phyloP scores from a whole-genome alignment of 2,113 vertebrate species.

The Acanthochromis polyacanthus region DNA sequence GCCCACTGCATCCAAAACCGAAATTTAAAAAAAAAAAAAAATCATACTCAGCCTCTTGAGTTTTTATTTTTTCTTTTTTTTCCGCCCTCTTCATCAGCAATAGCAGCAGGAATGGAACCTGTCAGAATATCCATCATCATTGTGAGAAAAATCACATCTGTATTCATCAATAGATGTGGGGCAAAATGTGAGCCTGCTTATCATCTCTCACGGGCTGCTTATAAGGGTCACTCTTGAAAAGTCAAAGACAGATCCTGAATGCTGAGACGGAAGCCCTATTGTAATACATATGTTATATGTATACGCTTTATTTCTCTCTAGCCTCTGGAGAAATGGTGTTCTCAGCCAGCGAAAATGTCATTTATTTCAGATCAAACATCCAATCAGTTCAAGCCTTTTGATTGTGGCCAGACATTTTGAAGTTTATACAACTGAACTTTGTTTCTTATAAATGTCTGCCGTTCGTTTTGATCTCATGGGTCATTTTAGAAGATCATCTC shows the following conservation, averaged over 20 bases:
- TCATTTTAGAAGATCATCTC: conserved; percentile 53
- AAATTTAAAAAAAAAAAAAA: conserved; percentile 24
- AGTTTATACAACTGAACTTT: conserved; percentile 42
- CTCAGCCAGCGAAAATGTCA: conserved; percentile 2
- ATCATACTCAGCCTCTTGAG: background rate
- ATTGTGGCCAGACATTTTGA: conserved; percentile 37
- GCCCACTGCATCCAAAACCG: conserved; percentile 1
- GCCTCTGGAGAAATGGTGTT: background rate
- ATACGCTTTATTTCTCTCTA: background rate
- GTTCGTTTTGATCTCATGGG: conserved; percentile 50
- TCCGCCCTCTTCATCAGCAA: conserved; percentile 36
- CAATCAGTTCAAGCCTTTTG: conserved; percentile 26
- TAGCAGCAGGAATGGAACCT: conserved; percentile 37
- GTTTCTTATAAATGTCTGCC: conserved; percentile 46
- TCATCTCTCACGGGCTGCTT: conserved; percentile 68
- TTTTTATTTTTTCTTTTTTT: too few species aligned
- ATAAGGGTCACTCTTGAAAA: conserved; percentile 73
- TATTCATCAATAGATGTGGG: conserved; percentile 68
- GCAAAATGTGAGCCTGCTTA: conserved; percentile 74
- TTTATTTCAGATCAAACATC: conserved; percentile 30
- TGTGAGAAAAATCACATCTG: conserved; percentile 75
- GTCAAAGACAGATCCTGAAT: conserved; percentile 72
- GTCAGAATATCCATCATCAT: conserved; percentile 76
- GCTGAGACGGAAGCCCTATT: conserved; percentile 15
- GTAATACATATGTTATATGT: background rate